Conservation (phyloP, 2,888 invertebrate genomes). For the Dermolepida albohirtum region DNA sequence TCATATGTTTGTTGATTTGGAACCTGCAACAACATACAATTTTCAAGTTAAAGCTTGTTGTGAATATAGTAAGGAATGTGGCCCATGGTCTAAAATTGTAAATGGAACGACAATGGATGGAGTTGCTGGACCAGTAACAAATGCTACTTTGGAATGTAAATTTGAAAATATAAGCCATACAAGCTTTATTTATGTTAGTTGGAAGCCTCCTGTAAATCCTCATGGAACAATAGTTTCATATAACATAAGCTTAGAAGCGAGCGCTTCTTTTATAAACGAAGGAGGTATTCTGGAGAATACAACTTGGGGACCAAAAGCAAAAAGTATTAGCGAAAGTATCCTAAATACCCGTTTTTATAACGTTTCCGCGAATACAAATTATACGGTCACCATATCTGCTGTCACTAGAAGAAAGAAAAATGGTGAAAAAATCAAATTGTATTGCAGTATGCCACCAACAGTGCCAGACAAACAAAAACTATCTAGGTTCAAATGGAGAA, state of each 20-base stretch:
- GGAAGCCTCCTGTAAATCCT: slow-evolving; percentile 79
- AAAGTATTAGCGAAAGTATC: slow-evolving; percentile 68
- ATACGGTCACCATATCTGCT: slow-evolving; percentile 81
- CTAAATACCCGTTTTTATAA: slow-evolving; percentile 73
- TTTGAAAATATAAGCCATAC: slow-evolving; percentile 71
- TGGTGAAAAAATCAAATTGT: slow-evolving; percentile 73
- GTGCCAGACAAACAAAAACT: slow-evolving; percentile 75
- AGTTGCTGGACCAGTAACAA: slow-evolving; percentile 78
- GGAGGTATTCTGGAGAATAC: slow-evolving; percentile 67
- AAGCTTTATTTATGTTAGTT: slow-evolving; percentile 76
- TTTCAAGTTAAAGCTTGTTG: slow-evolving; percentile 87
- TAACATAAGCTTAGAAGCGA: slow-evolving; percentile 73
- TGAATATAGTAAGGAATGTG: slow-evolving; percentile 80
- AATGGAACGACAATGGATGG: slow-evolving; percentile 89
- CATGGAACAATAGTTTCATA: slow-evolving; percentile 86
- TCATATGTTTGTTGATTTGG: slow-evolving; percentile 82
- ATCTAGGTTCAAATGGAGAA: slow-evolving; percentile 72
- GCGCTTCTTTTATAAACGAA: slow-evolving; percentile 69
- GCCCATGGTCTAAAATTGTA: slow-evolving; percentile 81
- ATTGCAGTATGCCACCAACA: slow-evolving; percentile 79
- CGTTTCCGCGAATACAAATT: slow-evolving; percentile 85
- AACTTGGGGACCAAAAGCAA: slow-evolving; percentile 72
- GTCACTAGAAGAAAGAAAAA: slow-evolving; percentile 81
- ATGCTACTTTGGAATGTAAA: slow-evolving; percentile 75
- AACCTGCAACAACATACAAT: slow-evolving; percentile 83